Percentiles rank a stretch among this genome's conserved stretches.
Evolutionary conservation across 2,888 invertebrate species (phyloP).

Genomic region (Ellobium chinense): DNA sequence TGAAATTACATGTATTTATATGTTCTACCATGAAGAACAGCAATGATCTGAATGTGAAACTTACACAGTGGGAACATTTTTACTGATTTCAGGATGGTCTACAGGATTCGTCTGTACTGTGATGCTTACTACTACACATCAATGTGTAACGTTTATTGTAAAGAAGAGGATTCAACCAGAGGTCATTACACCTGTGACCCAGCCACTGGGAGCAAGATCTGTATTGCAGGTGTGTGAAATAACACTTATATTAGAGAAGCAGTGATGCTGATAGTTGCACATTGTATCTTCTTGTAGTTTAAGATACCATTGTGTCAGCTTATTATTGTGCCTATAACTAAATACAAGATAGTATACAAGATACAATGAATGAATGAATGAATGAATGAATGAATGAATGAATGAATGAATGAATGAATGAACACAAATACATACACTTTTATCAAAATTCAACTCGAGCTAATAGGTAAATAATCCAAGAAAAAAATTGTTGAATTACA

Average conservation of each 20-base stretch:
- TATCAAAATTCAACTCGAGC: too few relatives aligned
- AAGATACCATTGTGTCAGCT: neutral
- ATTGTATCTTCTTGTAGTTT: neutral
- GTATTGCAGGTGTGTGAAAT: slow-evolving; percentile 20
- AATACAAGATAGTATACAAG: too few relatives aligned
- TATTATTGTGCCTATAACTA: neutral
- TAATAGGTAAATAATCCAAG: too few relatives aligned
- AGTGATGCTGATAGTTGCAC: neutral
- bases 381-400: neutral
- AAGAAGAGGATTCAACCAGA: slow-evolving; percentile 82
- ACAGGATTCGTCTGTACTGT: slow-evolving; percentile 71
- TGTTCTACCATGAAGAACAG: too few relatives aligned
- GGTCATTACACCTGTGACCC: slow-evolving; percentile 93
- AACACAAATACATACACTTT: too few relatives aligned
- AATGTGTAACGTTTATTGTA: slow-evolving; percentile 70
- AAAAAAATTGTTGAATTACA: too few relatives aligned
- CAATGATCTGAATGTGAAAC: too few relatives aligned
- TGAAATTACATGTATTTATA: too few relatives aligned
- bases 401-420: neutral
- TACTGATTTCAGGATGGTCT: slow-evolving; percentile 51
- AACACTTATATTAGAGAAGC: neutral
- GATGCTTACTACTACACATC: slow-evolving; percentile 76
- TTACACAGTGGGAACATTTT: too few relatives aligned
- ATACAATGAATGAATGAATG: neutral
- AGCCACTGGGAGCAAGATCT: slow-evolving; percentile 77